Base-by-base conservation (phyloP, 2,888 invertebrate species). In the Tetanocera ferruginea region DNA sequence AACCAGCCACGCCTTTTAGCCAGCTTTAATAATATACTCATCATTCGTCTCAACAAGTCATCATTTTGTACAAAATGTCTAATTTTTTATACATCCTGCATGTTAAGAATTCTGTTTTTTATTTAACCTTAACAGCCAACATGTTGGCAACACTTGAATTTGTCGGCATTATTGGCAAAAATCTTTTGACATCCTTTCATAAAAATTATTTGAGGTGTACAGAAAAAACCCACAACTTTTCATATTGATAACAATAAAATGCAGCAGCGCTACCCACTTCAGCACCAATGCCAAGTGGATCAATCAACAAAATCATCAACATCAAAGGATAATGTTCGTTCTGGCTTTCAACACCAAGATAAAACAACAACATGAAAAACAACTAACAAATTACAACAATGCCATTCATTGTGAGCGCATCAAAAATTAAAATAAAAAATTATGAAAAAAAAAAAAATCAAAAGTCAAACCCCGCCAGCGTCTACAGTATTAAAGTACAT, bases 361-460 rank as follows among this genome's bases (percentile, higher is more conserved):
- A 8, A 17, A 55, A 67, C 57, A 34, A 28, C 31, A 52, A 71
- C 55, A 71, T 51, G 83, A 82, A 84, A 19, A 82, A 83, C 82
- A 84, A 79, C 76, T 73, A 79, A 79, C 82, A 81, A 80, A 80
- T 77, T 70, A 75, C 76, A 78, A 80, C 81, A 81, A 83, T 74
- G 80, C 73, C 74, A 66, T 62, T 67, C 74, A 66, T 62, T 67
- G 52, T 73, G 74, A 71, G 55, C 60, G 49, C 51, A 75, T 75
- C 66, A 74, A 74, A 74, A 69, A 69, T 9, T 25, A 49, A n/a
- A 51, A 25, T 14, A 69, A 49, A 72, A 72, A 70, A 8, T 11
- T 43, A 6, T 37, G 1, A 43, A 43, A 43, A 11, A 43, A 11
- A n/a, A n/a, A n/a, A n/a, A n/a, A n/a, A n/a, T n/a, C 43, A 11